phyloP scores from a whole-genome alignment of 2,113 vertebrate genomes.

The Platysteira castanea region DNA sequence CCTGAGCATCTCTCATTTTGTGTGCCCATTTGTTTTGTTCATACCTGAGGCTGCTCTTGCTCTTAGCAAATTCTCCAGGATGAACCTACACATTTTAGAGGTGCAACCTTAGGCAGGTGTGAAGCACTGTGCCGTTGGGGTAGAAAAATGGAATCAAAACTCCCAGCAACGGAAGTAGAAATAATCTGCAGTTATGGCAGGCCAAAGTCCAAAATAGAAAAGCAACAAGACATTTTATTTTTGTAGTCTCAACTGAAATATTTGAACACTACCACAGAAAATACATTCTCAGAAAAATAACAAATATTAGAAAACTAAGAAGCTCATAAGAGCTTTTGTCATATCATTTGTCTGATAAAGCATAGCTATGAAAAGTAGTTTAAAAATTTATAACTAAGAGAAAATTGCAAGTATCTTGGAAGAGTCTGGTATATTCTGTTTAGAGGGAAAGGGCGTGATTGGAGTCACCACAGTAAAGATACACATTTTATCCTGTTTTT shows the following conservation, averaged over 20 bases:
- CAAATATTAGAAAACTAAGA: neutral
- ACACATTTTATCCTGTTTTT: accelerated
- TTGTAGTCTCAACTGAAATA: neutral
- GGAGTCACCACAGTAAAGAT: neutral
- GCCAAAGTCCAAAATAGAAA: neutral
- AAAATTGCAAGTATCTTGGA: neutral
- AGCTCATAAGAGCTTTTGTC: neutral
- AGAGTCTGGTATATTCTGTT: neutral
- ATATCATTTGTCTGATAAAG: neutral
- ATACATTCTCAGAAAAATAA: neutral
- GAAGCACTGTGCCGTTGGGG: accelerated
- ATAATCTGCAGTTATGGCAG: neutral
- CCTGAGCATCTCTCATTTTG: neutral
- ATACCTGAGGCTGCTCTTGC: neutral
- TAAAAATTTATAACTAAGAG: neutral
- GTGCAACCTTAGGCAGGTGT: neutral
- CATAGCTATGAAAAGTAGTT: neutral
- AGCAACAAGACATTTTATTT: neutral
- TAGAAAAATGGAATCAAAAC: neutral
- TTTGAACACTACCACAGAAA: neutral
- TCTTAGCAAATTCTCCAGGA: neutral
- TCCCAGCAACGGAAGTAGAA: neutral
- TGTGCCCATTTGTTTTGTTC: neutral
- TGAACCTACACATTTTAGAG: accelerated
- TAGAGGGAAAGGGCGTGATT: accelerated